Evolutionary conservation across 2,888 invertebrate genomes (phyloP).

Genomic region (Eupithecia subfuscata): DNA sequence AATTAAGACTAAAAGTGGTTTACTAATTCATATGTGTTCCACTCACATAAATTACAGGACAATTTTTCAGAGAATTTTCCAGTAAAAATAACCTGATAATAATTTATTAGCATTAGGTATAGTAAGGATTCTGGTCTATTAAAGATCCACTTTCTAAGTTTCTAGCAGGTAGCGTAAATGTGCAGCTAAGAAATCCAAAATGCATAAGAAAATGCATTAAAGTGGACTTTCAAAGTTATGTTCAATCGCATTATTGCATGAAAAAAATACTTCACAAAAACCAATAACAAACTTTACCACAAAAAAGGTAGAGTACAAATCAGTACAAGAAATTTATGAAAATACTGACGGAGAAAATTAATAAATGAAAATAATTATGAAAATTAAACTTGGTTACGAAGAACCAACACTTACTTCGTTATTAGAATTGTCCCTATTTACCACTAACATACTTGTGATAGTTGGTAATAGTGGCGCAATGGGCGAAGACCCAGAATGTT

Average conservation of each 20-base stretch:
- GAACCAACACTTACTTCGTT: neutral
- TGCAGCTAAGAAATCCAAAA: neutral
- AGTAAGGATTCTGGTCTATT: too few species aligned
- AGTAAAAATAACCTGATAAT: neutral
- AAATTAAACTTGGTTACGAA: conserved; percentile 1
- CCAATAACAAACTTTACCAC: conserved; percentile 1
- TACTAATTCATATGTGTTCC: neutral
- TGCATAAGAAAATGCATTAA: conserved; percentile 4
- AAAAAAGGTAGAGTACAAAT: conserved; percentile 2
- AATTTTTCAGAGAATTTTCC: neutral
- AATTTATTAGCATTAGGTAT: neutral
- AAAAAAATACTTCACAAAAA: neutral
- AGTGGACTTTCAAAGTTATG: neutral
- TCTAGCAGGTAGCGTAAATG: neutral
- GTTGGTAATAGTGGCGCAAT: conserved; percentile 11
- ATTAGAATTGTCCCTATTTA: conserved; percentile 2
- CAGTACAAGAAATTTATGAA: conserved; percentile 6
- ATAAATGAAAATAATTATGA: conserved; percentile 13
- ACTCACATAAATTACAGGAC: neutral
- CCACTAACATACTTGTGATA: conserved; percentile 10
- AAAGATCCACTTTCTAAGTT: neutral
- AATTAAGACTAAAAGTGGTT: neutral
- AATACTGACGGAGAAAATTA: neutral
- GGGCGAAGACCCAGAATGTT: neutral
- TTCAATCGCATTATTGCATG: neutral